A percentile compares a stretch with the other conserved stretches of the same genome.
Conservation (phyloP, 2,797 vertebrate genomes). For the Lates japonicus region DNA sequence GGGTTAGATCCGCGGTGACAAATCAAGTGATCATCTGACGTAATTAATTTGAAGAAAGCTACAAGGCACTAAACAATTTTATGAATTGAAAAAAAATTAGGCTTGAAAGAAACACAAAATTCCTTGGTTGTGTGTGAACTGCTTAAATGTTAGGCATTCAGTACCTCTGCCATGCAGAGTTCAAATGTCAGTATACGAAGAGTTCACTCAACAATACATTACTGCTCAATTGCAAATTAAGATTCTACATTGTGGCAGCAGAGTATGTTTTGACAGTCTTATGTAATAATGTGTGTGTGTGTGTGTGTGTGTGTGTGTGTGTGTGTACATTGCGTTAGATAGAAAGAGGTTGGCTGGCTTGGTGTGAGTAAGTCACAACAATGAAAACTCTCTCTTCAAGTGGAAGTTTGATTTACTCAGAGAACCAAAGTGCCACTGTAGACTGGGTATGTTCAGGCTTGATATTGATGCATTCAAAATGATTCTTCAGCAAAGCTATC, state of each 20-base stretch:
- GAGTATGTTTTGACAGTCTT: conserved; percentile 1
- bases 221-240: neutral
- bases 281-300: neutral
- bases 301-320: too few relatives aligned
- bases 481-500: conserved; percentile 45
- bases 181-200: neutral
- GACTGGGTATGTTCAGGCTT: conserved; percentile 42
- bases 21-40: neutral
- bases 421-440: conserved; percentile 22
- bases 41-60: neutral
- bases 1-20: conserved; percentile 1
- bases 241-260: neutral
- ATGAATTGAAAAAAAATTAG: neutral
- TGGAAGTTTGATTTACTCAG: conserved; percentile 37
- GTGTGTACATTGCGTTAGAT: neutral
- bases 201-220: conserved; percentile 3
- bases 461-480: conserved; percentile 56
- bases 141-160: conserved; percentile 3
- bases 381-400: conserved; percentile 16
- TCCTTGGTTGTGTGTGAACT: neutral
- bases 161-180: neutral
- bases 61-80: neutral
- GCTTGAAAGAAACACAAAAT: neutral
- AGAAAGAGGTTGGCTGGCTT: neutral
- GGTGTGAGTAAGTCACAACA: conserved; percentile 9